Base-by-base conservation (phyloP, 1,140 invertebrate genomes). In the Leptinotarsa texana region DNA sequence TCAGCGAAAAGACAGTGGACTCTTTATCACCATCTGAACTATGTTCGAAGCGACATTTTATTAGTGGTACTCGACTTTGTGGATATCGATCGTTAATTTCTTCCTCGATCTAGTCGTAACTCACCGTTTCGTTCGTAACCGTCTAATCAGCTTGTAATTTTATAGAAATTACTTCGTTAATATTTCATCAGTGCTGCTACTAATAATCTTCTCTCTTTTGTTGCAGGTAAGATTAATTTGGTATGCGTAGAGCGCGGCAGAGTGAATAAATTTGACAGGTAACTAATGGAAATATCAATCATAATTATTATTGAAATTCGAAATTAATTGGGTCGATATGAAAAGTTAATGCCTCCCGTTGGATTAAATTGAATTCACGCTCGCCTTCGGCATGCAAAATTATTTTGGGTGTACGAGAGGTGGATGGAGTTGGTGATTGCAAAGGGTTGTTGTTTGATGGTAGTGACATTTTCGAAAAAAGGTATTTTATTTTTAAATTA, bases 281-380 rank as follows among this genome's bases (percentile, higher is more conserved):
- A 67, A 73, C 72, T 73, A 73, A 73, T 73, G 72, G 63, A 73
- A 65, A 73, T 67, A 73, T 73, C 72, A 73, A 73, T 73, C 72
- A 73, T 72, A 72, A 67, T 73, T 73, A 66, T 48, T 73, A 73
- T 48, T 47, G 72, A 73, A 73, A 73, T 66, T 73, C 49, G 63
- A 73, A 73, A 73, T 66, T 65, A 73, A 73, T 73, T 67, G 62
- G 72, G 63, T 66, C 63, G 62, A 73, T 73, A 73, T 73, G 62
- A 67, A 73, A 73, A 73, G 72, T 73, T 73, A 72, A 72, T 61
- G 69, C 61, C 69, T 47, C 17, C 17, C 69, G 48, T 69, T 47
- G 51, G 18, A 62, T 62, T 33, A 72, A 72, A 72, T 72, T 63
- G 69, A 72, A 72, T 72, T 62, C 51, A 72, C 62, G 69, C n/a